Percentiles rank a stretch among this genome's conserved stretches.
phyloP scores from a whole-genome alignment of 2,888 invertebrate genomes.

The Crematogaster levior region DNA sequence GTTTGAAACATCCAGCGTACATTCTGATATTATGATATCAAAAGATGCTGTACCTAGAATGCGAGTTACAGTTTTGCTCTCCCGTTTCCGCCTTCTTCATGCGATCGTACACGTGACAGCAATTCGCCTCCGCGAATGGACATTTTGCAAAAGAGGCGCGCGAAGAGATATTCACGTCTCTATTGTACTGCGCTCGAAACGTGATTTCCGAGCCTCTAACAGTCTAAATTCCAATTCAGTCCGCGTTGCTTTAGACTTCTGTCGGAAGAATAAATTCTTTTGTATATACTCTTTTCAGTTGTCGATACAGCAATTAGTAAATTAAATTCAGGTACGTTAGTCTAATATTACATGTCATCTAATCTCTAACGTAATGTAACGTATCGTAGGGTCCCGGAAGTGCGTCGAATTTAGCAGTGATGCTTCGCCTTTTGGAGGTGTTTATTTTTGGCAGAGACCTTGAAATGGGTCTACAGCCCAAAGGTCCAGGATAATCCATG shows the following conservation, averaged over 20 bases:
- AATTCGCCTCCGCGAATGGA: slow-evolving; percentile 19
- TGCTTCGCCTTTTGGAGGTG: background rate
- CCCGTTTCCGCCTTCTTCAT: background rate
- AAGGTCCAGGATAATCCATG: background rate
- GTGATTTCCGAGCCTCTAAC: background rate
- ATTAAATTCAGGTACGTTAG: background rate
- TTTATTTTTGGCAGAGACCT: slow-evolving; percentile 1
- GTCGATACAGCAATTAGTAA: background rate
- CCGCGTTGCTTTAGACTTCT: background rate
- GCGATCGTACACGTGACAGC: slow-evolving; percentile 18
- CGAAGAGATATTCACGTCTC: background rate
- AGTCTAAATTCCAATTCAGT: background rate
- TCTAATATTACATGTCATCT: background rate
- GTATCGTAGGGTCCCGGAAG: background rate
- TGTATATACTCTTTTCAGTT: background rate
- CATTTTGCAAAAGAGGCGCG: background rate
- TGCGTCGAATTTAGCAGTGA: background rate
- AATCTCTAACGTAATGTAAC: background rate
- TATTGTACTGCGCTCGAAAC: background rate
- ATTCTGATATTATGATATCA: background rate
- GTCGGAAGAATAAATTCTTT: background rate
- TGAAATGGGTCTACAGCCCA: slow-evolving; percentile 6
- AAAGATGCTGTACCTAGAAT: background rate
- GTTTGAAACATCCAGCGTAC: background rate
- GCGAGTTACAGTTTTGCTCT: background rate